phyloP scores from a whole-genome alignment of 2,797 vertebrate species.

The Anabacerthia variegaticeps region DNA sequence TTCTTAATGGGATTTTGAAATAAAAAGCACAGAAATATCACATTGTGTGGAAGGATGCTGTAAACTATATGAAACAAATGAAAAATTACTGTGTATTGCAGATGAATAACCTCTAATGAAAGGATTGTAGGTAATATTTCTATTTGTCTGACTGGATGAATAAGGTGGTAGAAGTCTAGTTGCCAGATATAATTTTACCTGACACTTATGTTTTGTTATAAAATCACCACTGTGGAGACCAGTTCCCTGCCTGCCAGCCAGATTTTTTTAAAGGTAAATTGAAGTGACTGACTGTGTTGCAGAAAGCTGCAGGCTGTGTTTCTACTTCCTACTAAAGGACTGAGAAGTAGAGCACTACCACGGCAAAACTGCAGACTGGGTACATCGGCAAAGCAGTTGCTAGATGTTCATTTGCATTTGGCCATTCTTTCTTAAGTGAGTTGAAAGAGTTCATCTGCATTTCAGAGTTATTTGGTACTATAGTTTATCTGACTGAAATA shows the following conservation, averaged over 20 bases:
- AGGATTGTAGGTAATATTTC: neutral
- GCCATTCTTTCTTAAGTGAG: neutral
- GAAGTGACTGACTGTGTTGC: conserved; percentile 52
- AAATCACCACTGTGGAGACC: conserved; percentile 31
- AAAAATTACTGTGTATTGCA: neutral
- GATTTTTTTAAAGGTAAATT: conserved; percentile 61
- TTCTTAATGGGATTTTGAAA: neutral
- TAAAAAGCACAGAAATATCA: neutral
- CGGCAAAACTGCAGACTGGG: neutral
- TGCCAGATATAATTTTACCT: conserved; percentile 46
- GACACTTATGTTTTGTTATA: conserved; percentile 52
- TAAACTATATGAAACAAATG: neutral
- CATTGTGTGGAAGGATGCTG: neutral
- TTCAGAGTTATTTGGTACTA: neutral
- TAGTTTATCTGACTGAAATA: neutral
- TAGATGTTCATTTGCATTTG: neutral
- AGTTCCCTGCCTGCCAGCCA: conserved; percentile 34
- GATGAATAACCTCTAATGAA: conserved; percentile 24
- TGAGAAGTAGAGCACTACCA: neutral
- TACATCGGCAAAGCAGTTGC: neutral
- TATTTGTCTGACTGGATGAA: neutral
- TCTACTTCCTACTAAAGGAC: neutral
- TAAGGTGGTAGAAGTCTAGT: neutral
- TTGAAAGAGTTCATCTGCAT: neutral
- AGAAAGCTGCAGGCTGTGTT: conserved; percentile 42